Evolutionary conservation across 2,113 vertebrate genomes (phyloP), one percentile per base, ranked within the genome.

Genomic region (Scomber japonicus): DNA sequence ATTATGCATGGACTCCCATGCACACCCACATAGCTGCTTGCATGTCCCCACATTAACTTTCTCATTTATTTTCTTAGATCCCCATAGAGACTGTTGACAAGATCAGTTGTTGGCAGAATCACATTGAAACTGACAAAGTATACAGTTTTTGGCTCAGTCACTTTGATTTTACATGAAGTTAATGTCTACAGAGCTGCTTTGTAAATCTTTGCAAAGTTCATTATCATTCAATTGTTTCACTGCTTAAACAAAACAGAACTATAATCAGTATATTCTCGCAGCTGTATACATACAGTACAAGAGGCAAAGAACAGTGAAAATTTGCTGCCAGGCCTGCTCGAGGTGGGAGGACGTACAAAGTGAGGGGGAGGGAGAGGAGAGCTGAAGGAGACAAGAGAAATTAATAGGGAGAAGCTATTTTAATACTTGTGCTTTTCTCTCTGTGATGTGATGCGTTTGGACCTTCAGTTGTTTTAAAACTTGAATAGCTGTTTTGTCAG

Each of bases 211-310:
- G 53, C 21, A 30, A 17, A 73, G 62, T 62, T 71, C 79, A 78
- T 78, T 51, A 71, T 80, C 61, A 35, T 67, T 80, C 53, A 48
- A n/a, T 77, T 81, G 60, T 82, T 79, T 68, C 55, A 19, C n/a
- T 60, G 59, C 61, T 76, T 67, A 6, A 48, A 71, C 27, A 64
- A 54, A 85, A 78, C 76, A 62, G 40, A 50, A 17, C 51, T 80
- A 54, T 75, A 81, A 87, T 80, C 69, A 59, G 49, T 65, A 56
- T 40, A 24, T 81, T 82, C 59, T 51, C 77, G 73, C 75, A 79
- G 81, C 82, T 90, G 89, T 89, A n/a, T 88, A 82, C 75, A 71
- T 27, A 62, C 24, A 62, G 31, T 8, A n/a, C n/a, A 55, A 76
- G 67, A 75, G 50, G 57, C 50, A 48, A 64, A 46, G 68, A 75